These are phyloP conservation scores for Orthonychiurus folsomi DNA, from an alignment of 2,888 invertebrate genomes.

Conservation along the genomic window DNA sequence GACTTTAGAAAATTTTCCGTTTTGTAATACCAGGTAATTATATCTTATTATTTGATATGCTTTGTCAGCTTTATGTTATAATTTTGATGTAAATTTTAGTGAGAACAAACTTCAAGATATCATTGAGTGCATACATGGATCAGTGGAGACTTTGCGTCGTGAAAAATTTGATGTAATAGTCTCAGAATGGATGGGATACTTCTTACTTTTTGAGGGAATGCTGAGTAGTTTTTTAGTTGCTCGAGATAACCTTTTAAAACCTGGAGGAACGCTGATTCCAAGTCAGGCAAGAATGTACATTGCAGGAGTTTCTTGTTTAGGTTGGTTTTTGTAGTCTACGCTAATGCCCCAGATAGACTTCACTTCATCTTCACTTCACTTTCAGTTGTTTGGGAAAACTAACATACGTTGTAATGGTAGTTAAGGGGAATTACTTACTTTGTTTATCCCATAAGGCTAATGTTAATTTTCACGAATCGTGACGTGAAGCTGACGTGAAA, in stretches of 20 bases:
- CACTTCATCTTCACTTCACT: too few species aligned
- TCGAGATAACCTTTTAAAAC: constrained; percentile 66
- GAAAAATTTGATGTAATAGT: constrained; percentile 82
- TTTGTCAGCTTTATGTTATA: background rate
- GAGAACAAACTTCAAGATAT: constrained; percentile 66
- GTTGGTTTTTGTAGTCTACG: too few species aligned
- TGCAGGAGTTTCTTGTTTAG: constrained; percentile 65
- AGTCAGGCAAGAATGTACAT: constrained; percentile 74
- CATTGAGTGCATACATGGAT: constrained; percentile 71
- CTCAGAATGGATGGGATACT: constrained; percentile 99
- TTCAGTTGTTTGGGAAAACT: too few species aligned
- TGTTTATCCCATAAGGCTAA: too few species aligned
- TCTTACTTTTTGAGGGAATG: constrained; percentile 93
- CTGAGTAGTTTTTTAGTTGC: constrained; percentile 85
- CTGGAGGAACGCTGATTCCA: constrained; percentile 70
- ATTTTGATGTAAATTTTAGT: constrained; percentile 43
- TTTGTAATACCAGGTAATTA: too few species aligned
- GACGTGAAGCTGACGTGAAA: too few species aligned
- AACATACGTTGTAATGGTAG: too few species aligned
- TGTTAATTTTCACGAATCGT: too few species aligned
- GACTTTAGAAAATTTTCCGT: too few species aligned
- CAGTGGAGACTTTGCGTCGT: constrained; percentile 64
- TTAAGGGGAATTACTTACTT: too few species aligned
- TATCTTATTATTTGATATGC: too few species aligned
- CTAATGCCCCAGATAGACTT: too few species aligned